A percentile compares a stretch with the other conserved stretches of the same genome.
These are phyloP conservation scores for Drosophila cognata DNA, from an alignment of 2,888 invertebrate genomes.

Conservation along the genomic window DNA sequence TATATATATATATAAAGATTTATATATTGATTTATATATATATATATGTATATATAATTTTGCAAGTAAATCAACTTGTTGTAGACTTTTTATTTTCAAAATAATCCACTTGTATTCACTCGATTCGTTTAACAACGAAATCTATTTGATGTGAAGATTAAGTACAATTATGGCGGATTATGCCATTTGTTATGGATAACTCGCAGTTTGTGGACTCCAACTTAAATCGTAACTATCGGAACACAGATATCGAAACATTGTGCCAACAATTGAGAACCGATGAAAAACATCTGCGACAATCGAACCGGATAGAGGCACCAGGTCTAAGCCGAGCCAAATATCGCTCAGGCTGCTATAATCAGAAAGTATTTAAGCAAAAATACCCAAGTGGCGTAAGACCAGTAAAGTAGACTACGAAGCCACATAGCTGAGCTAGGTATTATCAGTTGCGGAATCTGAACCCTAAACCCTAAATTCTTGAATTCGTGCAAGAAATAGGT, in stretches of 20 bases:
- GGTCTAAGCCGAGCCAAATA: background rate
- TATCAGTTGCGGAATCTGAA: background rate
- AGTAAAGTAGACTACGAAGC: background rate
- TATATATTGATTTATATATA: background rate
- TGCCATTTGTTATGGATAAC: too few relatives aligned
- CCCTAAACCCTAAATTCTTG: background rate
- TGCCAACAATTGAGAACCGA: background rate
- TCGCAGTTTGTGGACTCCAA: background rate
- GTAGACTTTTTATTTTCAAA: background rate
- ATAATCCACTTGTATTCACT: background rate
- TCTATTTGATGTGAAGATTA: background rate
- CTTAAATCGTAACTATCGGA: background rate
- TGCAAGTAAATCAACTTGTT: slow-evolving; percentile 16
- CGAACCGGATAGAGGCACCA: background rate
- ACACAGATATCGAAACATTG: background rate
- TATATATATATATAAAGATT: background rate
- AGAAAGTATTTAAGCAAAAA: background rate
- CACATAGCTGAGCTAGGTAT: background rate
- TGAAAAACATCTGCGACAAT: too few relatives aligned
- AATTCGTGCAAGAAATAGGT: background rate
- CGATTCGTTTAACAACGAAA: background rate
- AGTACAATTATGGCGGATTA: too few relatives aligned
- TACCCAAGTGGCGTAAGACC: background rate
- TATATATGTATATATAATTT: slow-evolving; percentile 2
- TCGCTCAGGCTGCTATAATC: too few relatives aligned